Base-by-base conservation (phyloP, 1,140 invertebrate species). In the Calosoma granatense region DNA sequence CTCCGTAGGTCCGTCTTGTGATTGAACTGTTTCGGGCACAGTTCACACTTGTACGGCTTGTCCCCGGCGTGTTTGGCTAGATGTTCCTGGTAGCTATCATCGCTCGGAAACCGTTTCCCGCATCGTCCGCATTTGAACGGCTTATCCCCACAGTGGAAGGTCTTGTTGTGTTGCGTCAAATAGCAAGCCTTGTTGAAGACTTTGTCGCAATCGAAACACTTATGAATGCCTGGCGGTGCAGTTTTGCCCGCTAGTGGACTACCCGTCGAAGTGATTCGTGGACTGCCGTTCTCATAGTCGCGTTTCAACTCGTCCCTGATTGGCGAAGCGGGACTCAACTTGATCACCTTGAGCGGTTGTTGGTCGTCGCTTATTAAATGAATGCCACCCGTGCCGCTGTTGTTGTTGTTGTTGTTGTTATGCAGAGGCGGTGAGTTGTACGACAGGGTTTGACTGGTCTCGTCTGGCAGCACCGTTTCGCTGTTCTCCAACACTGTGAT, bases 1-100 rank as follows among this genome's bases (percentile, higher is more conserved):
- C 92, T 78, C 17, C 90, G 81, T 60, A 95, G 75, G 70, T 96
- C 92, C 22, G 92, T 94, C 72, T 95, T 95, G 70, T 94, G 88
- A 61, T 87, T 87, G 70, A 93, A 93, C 57, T 90, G 85, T 69
- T 95, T 94, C 2, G 88, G 88, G 67, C 92, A 95, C 20, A 83
- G 76, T 23, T 85, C 83, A 72, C 93, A 96, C 72, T 90, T 89
- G 74, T 90, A 90, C 0, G 92, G 92, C 68, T 93, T 92, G 43
- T 92, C 85, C 20, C 86, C 83, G 14, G 81, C 83, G 68, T 93
- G 90, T 65, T 90, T 91, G 3, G 75, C 73, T 64, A 81, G 73
- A 65, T 93, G 90, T 55, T 84, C 82, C 20, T 80, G 78, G 65
- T 84, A 86, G 1, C 78, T 73, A 1, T 77, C 73, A 43, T 85